A percentile compares a stretch with the other conserved stretches of the same genome.
These are phyloP conservation scores for Syngnathoides biaculeatus DNA, from an alignment of 2,113 vertebrate genomes.

Conservation along the genomic window DNA sequence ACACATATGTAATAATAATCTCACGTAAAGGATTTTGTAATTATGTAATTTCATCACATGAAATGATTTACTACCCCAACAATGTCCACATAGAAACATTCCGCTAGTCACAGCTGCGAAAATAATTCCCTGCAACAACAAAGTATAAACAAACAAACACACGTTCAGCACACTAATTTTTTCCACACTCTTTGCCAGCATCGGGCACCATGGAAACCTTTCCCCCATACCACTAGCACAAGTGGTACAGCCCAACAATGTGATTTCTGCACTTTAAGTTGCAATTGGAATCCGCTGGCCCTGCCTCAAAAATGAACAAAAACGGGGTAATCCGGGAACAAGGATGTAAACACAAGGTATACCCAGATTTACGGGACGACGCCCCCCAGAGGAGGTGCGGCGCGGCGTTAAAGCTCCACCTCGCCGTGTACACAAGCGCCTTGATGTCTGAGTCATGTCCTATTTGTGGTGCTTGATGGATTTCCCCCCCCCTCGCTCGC, in stretches of 20 bases:
- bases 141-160: too few relatives aligned
- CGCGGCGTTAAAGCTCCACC: conserved; percentile 47
- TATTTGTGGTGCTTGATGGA: conserved; percentile 74
- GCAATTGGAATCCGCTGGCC: not conserved
- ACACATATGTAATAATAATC: too few relatives aligned
- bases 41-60: too few relatives aligned
- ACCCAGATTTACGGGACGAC: not conserved
- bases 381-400: conserved; percentile 7
- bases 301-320: not conserved
- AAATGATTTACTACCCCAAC: too few relatives aligned
- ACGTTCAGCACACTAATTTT: too few relatives aligned
- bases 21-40: too few relatives aligned
- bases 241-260: not conserved
- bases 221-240: not conserved
- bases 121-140: too few relatives aligned
- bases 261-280: not conserved
- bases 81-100: too few relatives aligned
- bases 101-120: too few relatives aligned
- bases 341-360: not conserved
- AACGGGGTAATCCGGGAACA: not conserved
- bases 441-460: conserved; percentile 69
- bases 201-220: not conserved
- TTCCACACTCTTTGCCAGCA: not conserved
- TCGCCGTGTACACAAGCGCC: conserved; percentile 54
- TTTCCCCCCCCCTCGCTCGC: conserved; percentile 65